phyloP scores from a whole-genome alignment of 2,113 vertebrate species.

The Solenodon paradoxus region DNA sequence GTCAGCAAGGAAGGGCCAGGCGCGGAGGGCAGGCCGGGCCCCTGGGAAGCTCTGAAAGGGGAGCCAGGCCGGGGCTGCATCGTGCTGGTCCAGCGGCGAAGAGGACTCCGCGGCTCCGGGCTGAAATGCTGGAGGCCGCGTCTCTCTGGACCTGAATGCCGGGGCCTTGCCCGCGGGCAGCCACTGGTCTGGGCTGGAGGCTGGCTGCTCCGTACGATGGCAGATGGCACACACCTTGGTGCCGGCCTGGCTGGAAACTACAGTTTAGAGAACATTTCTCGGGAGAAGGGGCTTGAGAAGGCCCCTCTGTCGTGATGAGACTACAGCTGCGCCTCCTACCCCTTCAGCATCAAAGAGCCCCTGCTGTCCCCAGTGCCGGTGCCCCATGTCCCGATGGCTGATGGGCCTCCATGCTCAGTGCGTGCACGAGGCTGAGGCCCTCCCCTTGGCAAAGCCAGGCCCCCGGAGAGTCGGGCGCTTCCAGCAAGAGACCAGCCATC shows the following conservation, averaged over 20 bases:
- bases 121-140: too few species aligned
- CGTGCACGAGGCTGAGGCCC: too few species aligned
- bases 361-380: too few species aligned
- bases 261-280: background rate
- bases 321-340: fast-evolving
- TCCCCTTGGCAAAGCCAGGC: background rate
- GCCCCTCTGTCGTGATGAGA: fast-evolving
- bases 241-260: background rate
- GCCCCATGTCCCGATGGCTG: too few species aligned
- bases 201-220: background rate
- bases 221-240: background rate
- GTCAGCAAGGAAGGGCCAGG: too few species aligned
- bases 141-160: too few species aligned
- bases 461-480: background rate
- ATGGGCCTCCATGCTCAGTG: too few species aligned
- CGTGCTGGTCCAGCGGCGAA: too few species aligned
- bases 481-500: background rate
- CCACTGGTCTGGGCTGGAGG: background rate
- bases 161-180: background rate
- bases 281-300: background rate
- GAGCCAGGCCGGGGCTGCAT: too few species aligned
- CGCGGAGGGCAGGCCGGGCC: too few species aligned
- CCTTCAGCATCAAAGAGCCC: fast-evolving
- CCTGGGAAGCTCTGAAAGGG: too few species aligned
- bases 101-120: too few species aligned